Base-by-base conservation (phyloP, 2,888 invertebrate genomes). In the Zonitis immaculata region DNA sequence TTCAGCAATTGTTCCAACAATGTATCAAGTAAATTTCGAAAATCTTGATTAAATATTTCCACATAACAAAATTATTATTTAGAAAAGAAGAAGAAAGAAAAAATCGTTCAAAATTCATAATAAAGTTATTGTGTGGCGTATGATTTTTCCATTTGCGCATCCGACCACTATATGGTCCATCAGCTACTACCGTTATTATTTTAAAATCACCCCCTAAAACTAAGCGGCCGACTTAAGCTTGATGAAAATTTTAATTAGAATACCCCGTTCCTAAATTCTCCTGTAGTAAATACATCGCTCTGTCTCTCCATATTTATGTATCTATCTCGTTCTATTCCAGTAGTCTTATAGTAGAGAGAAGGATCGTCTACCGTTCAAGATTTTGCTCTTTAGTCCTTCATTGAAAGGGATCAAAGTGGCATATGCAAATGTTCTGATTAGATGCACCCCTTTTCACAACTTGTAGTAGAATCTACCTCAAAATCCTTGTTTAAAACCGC, bases 401-500 rank as follows among this genome's bases (percentile, higher is more conserved):
- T 14, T 32, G 35, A 18, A 35, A 42, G 28, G 51, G 54, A 59
- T 59, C 58, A 57, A 59, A 61, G 59, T 51, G 49, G 50, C 47
- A 42, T 61, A 59, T 58, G 61, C 56, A 61, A 61, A 61, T 61
- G 54, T 44, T 22, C 45, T 53, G 54, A 60, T 60, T 56, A 58
- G 55, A 49, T 52, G 54, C 56, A 58, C 54, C 56, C 52, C 44
- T 47, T 57, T 35, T 56, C 54, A 20, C 28, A 18, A 6, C 43
- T 25, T 44, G 49, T 35, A 35, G 14, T 14, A 12, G 32, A 32
- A 14, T 32, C 14, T 32, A 32, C 32, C 35, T 18, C 35, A 18
- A 35, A 35, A 35, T 35, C 35, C 35, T 9, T 35, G 35, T 35
- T 35, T 35, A 4, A 35, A 18, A 16, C n/a, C n/a, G n/a, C 35